These are phyloP conservation scores for Melopsittacus undulatus DNA, from an alignment of 2,797 vertebrate species.

Conservation along the genomic window DNA sequence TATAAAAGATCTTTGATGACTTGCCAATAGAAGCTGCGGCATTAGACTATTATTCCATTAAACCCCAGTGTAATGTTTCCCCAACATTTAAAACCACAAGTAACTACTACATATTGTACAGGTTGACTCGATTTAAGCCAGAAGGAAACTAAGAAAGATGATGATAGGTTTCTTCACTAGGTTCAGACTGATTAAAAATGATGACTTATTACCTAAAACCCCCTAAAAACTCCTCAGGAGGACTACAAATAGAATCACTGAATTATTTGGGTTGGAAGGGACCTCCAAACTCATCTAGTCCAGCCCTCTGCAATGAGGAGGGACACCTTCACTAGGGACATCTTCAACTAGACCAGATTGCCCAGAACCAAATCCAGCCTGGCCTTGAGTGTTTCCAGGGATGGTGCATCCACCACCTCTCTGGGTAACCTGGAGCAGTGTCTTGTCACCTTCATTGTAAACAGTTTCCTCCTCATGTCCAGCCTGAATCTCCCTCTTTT, in stretches of 20 bases:
- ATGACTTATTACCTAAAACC: background rate
- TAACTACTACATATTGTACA: background rate
- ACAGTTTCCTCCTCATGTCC: background rate
- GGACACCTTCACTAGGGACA: background rate
- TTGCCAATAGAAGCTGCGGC: constrained; percentile 24
- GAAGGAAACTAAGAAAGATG: background rate
- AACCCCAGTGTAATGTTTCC: background rate
- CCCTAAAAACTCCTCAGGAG: background rate
- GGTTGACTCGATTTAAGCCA: constrained; percentile 19
- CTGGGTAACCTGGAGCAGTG: background rate
- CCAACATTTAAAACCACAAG: constrained; percentile 19
- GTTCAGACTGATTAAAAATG: background rate
- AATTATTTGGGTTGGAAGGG: background rate
- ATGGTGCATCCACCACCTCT: no score
- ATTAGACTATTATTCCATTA: constrained; percentile 7
- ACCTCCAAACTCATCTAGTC: background rate
- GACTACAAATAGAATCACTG: background rate
- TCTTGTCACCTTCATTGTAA: background rate
- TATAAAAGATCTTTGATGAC: constrained; percentile 31
- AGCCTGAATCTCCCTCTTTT: background rate
- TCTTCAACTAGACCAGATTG: background rate
- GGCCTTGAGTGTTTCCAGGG: background rate
- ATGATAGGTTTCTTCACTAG: background rate
- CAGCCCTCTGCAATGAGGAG: background rate
- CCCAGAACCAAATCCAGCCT: background rate